A percentile compares a stretch with the other conserved stretches of the same genome.
Evolutionary conservation across 2,113 vertebrate species (phyloP).

Genomic region (Pterocles gutturalis): DNA sequence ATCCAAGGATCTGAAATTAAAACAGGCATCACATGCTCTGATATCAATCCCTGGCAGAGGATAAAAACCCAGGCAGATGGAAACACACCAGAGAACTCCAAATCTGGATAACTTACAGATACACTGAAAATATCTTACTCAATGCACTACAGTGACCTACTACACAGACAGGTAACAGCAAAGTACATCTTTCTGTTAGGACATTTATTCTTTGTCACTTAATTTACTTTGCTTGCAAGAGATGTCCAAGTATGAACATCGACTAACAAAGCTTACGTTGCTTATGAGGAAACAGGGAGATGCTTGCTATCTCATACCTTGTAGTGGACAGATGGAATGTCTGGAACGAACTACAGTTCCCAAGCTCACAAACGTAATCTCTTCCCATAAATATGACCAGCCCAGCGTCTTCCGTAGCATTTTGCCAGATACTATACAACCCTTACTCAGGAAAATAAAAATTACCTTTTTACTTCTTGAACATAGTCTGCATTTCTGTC

Average conservation of each 20-base stretch:
- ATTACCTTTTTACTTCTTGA: slow-evolving; percentile 97
- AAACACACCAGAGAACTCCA: neutral
- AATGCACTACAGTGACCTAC: neutral
- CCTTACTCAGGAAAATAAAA: neutral
- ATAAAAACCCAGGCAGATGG: slow-evolving; percentile 14
- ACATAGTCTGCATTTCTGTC: slow-evolving; percentile 95
- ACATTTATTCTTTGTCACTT: neutral
- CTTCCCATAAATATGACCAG: neutral
- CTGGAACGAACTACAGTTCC: neutral
- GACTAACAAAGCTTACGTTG: neutral
- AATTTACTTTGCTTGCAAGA: neutral
- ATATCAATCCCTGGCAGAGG: neutral
- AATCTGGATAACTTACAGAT: neutral
- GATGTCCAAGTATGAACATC: neutral
- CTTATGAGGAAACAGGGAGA: neutral
- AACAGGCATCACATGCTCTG: neutral
- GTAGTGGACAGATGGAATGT: neutral
- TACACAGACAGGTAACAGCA: neutral
- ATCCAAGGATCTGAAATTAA: neutral
- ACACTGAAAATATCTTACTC: neutral
- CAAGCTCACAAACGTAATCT: neutral
- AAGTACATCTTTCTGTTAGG: neutral
- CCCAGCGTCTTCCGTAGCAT: neutral
- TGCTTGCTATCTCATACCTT: neutral
- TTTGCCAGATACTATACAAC: neutral